Base-by-base conservation (phyloP, 2,888 invertebrate genomes). In the Drosophila picticornis region DNA sequence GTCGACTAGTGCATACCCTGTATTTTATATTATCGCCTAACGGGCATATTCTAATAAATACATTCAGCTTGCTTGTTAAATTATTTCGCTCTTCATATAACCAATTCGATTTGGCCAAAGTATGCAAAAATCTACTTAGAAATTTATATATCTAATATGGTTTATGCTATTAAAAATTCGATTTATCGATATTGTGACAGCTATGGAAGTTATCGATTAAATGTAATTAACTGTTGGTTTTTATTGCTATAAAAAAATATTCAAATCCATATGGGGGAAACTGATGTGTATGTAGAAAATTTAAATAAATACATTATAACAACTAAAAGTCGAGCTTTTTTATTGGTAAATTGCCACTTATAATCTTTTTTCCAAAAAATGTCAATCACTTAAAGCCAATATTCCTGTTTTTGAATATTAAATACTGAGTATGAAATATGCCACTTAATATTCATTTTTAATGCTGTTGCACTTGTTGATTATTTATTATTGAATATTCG, bases 341-440 rank as follows among this genome's bases (percentile, higher is more conserved):
- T 13, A 7, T 13, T 43, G 13, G 22, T 43, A 6, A 13, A 22
- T 13, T 43, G 22, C 22, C 13, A 22, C 13, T 46, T 4, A 22
- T 7, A 46, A 46, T 46, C 2, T 13, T 7, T 50, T 32, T n/a
- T 11, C 6, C 22, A 7, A 25, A 11, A 51, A 19, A 32, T 11
- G 0, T 7, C 11, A 0, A 36, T 6, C 13, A 31, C 16, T 2
- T 48, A 5, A 7, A 27, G 52, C 36, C 16, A 27, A 57, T 64
- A 68, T 65, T 13, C 34, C 43, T 19, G 7, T 16, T 19, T 16
- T 27, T 10, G 2, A 59, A 36, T 10, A 22, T 2, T 27, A 11
- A 22, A 32, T 27, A 36, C 11, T 60, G 22, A 34, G 55, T 32
- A 70, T 72, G 38, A 59, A 72, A 72, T 64, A 70, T 56, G 59